These are phyloP conservation scores for Platichthys stellatus DNA, from an alignment of 2,113 vertebrate genomes.

Conservation along the genomic window DNA sequence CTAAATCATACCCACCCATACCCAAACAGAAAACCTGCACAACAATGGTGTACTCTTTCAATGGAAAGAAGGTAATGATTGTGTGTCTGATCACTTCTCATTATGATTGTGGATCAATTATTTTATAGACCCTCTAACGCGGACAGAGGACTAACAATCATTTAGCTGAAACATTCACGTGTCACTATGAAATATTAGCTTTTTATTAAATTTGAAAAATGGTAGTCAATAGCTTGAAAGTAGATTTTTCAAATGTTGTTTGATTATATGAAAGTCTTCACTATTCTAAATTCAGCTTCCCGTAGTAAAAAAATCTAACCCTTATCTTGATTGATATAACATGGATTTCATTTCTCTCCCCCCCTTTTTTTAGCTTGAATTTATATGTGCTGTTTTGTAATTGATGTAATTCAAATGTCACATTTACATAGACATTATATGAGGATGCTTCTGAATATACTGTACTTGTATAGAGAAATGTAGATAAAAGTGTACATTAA, in stretches of 20 bases:
- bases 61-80: not conserved
- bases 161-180: not conserved
- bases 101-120: not conserved
- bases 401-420: constrained; percentile 38
- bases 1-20: not conserved
- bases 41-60: not conserved
- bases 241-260: not conserved
- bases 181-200: not conserved
- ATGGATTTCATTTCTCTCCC: constrained; percentile 2
- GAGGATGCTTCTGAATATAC: constrained; percentile 75
- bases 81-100: not conserved
- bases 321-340: constrained; percentile 19
- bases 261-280: not conserved
- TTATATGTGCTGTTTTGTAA: constrained; percentile 28
- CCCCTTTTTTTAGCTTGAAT: constrained; percentile 16
- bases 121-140: not conserved
- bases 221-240: not conserved
- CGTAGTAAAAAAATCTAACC: not conserved
- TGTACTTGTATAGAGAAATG: constrained; percentile 77
- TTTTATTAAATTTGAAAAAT: constrained; percentile 1
- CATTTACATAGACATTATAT: constrained; percentile 67
- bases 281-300: constrained; percentile 3
- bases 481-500: constrained; percentile 82
- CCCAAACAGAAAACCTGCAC: not conserved
- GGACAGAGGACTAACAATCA: not conserved